Base-by-base conservation (phyloP, 2,113 vertebrate genomes). In the Ameiurus melas region DNA sequence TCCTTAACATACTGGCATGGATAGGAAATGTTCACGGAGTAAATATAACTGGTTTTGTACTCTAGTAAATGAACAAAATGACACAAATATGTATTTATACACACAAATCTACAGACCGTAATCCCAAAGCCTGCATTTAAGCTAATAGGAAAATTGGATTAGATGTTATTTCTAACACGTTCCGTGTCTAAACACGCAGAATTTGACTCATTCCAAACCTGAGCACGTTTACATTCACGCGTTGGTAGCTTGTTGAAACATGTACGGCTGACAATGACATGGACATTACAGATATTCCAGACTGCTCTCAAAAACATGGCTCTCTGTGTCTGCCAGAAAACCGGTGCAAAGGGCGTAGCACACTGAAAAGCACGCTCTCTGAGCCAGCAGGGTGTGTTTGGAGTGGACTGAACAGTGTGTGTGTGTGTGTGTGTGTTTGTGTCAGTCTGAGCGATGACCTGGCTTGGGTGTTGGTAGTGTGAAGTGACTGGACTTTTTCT, bases 401-500 rank as follows among this genome's bases (percentile, higher is more conserved):
- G 43, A 58, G 71, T 87, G 39, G 83, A 87, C 27, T 60, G 80
- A 89, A 16, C 20, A 16, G 22, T 2, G 9, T 77, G 73, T 27
- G 20, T 77, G 73, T 73, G 70, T 47, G 39, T 43, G 22, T 2
- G 9, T 77, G 73, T 27, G 20, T 77, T 39, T 73, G 70, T 47
- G 39, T 43, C 14, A 5, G 39, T 47, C 27, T 73, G 64, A 84
- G n/a, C 88, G 79, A 30, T 79, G 70, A 78, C 57, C 68, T 27
- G 68, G 33, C 85, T 85, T 75, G 82, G 85, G 85, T 87, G 90
- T 87, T 87, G 78, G n/a, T 57, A 83, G 58, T 70, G 83, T 83
- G 47, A 89, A 87, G 55, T 83, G 84, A 64, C 62, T 83, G 47
- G 47, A 55, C 25, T 22, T 47, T 84, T 86, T 57, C 62, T 43